Evolutionary conservation across 2,113 vertebrate genomes (phyloP).

Genomic region (Deroptyus accipitrinus): DNA sequence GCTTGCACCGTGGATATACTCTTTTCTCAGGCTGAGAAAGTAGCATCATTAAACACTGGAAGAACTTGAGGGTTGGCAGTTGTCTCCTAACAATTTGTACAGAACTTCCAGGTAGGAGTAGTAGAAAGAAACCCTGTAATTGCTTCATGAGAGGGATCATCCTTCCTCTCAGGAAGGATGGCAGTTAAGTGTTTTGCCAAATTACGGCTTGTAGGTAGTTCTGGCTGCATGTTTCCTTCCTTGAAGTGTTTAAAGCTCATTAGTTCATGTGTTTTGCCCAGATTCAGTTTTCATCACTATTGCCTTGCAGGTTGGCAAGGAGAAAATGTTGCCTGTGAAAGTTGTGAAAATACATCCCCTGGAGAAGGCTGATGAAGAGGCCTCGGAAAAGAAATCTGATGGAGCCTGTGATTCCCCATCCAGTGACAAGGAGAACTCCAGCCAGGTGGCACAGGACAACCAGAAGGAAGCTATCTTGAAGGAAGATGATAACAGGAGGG

Average conservation of each 20-base stretch:
- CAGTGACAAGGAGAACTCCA: constrained; percentile 96
- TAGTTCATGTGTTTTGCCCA: neutral
- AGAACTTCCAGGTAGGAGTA: neutral
- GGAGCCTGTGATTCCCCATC: constrained; percentile 95
- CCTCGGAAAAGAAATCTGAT: constrained; percentile 88
- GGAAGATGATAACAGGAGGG: constrained; percentile 88
- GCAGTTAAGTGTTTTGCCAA: neutral
- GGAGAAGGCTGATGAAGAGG: constrained; percentile 83
- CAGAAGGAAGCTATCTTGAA: constrained; percentile 82
- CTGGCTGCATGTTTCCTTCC: neutral
- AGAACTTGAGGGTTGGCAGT: neutral
- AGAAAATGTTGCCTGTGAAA: constrained; percentile 87
- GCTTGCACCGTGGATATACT: fast-evolving
- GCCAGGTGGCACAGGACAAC: constrained; percentile 84
- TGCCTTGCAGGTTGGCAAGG: constrained; percentile 84
- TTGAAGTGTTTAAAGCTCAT: neutral
- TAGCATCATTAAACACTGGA: neutral
- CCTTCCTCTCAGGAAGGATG: neutral
- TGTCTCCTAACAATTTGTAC: neutral
- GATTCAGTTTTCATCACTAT: neutral
- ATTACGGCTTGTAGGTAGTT: fast-evolving
- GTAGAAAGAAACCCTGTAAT: neutral
- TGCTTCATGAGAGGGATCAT: neutral
- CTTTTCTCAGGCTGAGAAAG: neutral
- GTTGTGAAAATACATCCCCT: constrained; percentile 90